Base-by-base conservation (phyloP, 2,888 invertebrate genomes). In the Hoplodrina ambigua region DNA sequence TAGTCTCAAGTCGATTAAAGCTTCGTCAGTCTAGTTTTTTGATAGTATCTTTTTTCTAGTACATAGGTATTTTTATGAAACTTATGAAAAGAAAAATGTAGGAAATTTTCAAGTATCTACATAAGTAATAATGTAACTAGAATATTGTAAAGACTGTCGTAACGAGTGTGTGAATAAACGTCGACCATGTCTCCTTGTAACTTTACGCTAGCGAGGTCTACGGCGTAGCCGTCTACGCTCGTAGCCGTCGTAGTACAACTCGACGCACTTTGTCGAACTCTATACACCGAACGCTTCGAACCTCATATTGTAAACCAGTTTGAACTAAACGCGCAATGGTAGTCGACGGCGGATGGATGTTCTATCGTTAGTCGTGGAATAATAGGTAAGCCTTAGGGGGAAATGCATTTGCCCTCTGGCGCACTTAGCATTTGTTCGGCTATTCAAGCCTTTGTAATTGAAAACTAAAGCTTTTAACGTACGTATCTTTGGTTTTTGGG, bases 221-320 rank as follows among this genome's bases (percentile, higher is more conserved):
- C 74, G 74, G 46, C 74, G 74, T 75, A 75, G 74, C 61, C 13
- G 59, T 7, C 74, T 75, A 69, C 75, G 73, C 65, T 55, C 72
- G 72, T 72, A 72, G 63, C 30, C 33, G 11, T 44, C 70, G 69
- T 69, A 68, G 55, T 46, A 17, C 17, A 11, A 46, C 10, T 20
- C 0, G 20, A 41, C 8, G 49, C 44, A 20, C 13, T 58, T 59
- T 41, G 15, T n/a, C 17, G 10, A 53, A 53, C 46, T 20, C 33
- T 0, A n/a, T 63, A 19, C 20, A 49, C 15, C 13, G 41, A 49
- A 44, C 30, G 37, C 13, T 41, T 7, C 4, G 15, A 25, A 54
- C 58, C 20, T 0, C 8, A 11, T 37, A 8, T 30, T 33, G 50
- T 8, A 49, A 17, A 49, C 33, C 25, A 7, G 2, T 54, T 30